Percentiles rank a stretch among this genome's conserved stretches.
Conservation (phyloP, 2,113 vertebrate species). For the Petaurus breviceps region DNA sequence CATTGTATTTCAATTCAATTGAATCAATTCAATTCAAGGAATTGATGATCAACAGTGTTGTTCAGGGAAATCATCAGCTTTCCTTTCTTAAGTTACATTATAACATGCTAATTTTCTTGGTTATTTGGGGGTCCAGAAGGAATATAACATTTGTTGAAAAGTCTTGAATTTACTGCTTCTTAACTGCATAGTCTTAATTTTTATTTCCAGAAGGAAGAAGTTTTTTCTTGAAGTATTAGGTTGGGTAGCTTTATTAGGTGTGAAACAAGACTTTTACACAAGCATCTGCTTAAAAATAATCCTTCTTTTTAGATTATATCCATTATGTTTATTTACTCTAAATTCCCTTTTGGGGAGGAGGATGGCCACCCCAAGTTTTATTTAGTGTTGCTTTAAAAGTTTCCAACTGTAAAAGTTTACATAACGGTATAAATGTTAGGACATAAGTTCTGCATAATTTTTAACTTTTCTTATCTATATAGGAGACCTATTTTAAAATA, state of each 20-base stretch:
- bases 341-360: background rate
- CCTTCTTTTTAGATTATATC: background rate
- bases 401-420: background rate
- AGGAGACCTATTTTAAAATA: conserved; percentile 10
- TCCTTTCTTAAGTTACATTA: background rate
- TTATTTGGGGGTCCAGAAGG: conserved; percentile 17
- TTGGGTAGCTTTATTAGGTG: conserved; percentile 36
- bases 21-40: background rate
- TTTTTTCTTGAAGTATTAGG: conserved; percentile 1
- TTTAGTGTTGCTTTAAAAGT: conserved; percentile 2
- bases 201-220: conserved; percentile 19
- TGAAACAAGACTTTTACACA: conserved; percentile 9
- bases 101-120: background rate
- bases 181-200: conserved; percentile 1
- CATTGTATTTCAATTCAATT: background rate
- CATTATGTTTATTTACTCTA: background rate
- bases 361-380: background rate
- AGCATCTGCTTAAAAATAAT: conserved; percentile 20
- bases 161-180: conserved; percentile 35
- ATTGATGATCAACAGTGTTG: background rate
- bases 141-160: background rate
- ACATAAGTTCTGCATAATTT: background rate
- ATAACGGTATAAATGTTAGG: background rate
- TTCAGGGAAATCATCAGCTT: background rate
- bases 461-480: background rate